These are phyloP conservation scores for Rostratula benghalensis DNA, from an alignment of 2,113 vertebrate species.

Conservation along the genomic window DNA sequence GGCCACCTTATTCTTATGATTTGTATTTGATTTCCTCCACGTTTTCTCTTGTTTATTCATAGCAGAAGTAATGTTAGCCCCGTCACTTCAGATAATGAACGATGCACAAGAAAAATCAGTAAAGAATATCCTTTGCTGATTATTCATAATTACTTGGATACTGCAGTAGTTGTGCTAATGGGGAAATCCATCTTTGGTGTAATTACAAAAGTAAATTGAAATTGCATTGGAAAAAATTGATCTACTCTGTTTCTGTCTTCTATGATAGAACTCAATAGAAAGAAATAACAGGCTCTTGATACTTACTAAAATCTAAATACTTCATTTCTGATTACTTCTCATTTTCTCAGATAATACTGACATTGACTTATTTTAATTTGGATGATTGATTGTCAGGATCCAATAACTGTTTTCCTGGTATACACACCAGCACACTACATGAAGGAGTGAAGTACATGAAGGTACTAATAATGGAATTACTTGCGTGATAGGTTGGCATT, in stretches of 20 bases:
- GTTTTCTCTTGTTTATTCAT: slow-evolving; percentile 29
- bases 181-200: slow-evolving; percentile 31
- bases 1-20: not conserved
- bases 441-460: too few relatives aligned
- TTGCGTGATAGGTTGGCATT: not conserved
- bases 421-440: not conserved
- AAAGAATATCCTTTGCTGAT: slow-evolving; percentile 17
- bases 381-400: not conserved
- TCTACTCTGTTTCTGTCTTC: not conserved
- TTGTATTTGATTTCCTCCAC: not conserved
- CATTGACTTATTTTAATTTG: slow-evolving; percentile 61
- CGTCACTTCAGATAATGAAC: slow-evolving; percentile 18
- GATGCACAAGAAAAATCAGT: slow-evolving; percentile 23
- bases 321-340: slow-evolving; percentile 37
- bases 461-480: not conserved
- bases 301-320: not conserved
- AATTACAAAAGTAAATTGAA: slow-evolving; percentile 37
- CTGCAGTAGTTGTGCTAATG: slow-evolving; percentile 10
- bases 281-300: slow-evolving; percentile 4
- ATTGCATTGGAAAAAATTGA: not conserved
- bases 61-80: not conserved
- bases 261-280: not conserved
- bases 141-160: slow-evolving; percentile 11
- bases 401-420: not conserved
- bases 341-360: slow-evolving; percentile 67